Evolutionary conservation across 2,797 vertebrate species (phyloP).

Genomic region (Antrozous pallidus): DNA sequence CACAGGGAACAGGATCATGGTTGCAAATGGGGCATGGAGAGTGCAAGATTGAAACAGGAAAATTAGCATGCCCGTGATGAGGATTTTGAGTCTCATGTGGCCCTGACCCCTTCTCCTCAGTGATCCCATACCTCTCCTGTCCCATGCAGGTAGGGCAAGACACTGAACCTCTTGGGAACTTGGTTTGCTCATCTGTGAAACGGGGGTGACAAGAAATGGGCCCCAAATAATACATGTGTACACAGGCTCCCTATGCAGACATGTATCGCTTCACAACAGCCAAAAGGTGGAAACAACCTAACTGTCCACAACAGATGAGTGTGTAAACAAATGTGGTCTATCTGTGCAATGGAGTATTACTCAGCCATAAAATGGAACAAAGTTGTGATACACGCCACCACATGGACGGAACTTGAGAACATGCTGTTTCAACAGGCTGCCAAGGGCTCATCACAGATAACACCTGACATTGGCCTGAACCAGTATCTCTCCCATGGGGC

Average conservation of each 20-base stretch:
- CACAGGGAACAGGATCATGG: neutral
- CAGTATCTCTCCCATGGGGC: neutral
- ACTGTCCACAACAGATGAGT: rapidly evolving
- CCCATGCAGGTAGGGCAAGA: rapidly evolving
- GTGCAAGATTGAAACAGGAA: rapidly evolving
- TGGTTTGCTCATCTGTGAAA: neutral
- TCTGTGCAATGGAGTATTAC: rapidly evolving
- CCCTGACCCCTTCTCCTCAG: neutral
- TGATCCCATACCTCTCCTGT: rapidly evolving
- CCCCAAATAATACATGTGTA: rapidly evolving
- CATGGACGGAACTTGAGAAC: rapidly evolving
- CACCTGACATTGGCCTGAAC: neutral
- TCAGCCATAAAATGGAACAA: rapidly evolving
- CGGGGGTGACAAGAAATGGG: neutral
- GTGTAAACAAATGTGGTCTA: rapidly evolving
- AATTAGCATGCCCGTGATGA: rapidly evolving
- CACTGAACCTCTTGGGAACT: neutral
- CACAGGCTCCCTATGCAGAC: rapidly evolving
- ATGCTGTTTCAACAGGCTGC: neutral
- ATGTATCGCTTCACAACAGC: neutral
- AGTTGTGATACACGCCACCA: rapidly evolving
- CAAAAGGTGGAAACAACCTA: too few relatives aligned
- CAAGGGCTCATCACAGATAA: neutral
- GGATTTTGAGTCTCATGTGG: rapidly evolving
- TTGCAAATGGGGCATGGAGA: rapidly evolving